Evolutionary conservation across 2,113 vertebrate genomes (phyloP).

Genomic region (Labrus mixtus): DNA sequence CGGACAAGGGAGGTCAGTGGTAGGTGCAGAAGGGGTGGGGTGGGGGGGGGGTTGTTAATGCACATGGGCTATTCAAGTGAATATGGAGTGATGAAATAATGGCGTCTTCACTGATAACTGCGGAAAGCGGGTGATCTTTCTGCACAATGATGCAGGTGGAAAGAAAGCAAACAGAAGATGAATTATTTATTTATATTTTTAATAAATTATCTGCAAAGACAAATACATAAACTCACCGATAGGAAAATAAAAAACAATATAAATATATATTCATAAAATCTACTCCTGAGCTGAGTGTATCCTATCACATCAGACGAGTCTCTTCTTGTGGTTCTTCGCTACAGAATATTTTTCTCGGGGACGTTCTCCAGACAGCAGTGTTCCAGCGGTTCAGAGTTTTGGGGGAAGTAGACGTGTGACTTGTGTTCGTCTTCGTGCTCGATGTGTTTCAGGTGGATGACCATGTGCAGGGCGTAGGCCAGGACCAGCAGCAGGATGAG

Average conservation of each 20-base stretch:
- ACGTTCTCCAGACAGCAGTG: slow-evolving; percentile 42
- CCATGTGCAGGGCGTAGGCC: slow-evolving; percentile 93
- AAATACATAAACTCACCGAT: slow-evolving; percentile 24
- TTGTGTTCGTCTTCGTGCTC: slow-evolving; percentile 90
- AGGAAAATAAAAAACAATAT: slow-evolving; percentile 41
- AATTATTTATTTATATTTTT: slow-evolving; percentile 38
- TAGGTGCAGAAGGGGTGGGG: too few species aligned
- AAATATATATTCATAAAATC: slow-evolving; percentile 33
- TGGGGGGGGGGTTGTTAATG: too few species aligned
- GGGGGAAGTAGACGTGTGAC: slow-evolving; percentile 77
- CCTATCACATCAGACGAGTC: background rate
- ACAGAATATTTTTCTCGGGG: slow-evolving; percentile 54
- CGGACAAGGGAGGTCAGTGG: too few species aligned
- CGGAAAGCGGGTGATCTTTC: too few species aligned
- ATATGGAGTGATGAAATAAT: too few species aligned
- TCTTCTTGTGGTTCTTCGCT: background rate
- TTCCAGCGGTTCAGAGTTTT: slow-evolving; percentile 57
- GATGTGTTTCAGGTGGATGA: slow-evolving; percentile 91
- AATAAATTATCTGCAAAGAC: slow-evolving; percentile 42
- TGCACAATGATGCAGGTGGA: too few species aligned
- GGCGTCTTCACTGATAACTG: too few species aligned
- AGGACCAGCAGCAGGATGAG: slow-evolving; percentile 92
- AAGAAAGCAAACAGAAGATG: background rate
- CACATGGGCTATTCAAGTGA: too few species aligned
- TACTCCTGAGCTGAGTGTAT: slow-evolving; percentile 21